A percentile compares a stretch with the other conserved stretches of the same genome.
These are phyloP conservation scores for Heliornis fulica DNA, from an alignment of 2,113 vertebrate genomes.

Conservation along the genomic window DNA sequence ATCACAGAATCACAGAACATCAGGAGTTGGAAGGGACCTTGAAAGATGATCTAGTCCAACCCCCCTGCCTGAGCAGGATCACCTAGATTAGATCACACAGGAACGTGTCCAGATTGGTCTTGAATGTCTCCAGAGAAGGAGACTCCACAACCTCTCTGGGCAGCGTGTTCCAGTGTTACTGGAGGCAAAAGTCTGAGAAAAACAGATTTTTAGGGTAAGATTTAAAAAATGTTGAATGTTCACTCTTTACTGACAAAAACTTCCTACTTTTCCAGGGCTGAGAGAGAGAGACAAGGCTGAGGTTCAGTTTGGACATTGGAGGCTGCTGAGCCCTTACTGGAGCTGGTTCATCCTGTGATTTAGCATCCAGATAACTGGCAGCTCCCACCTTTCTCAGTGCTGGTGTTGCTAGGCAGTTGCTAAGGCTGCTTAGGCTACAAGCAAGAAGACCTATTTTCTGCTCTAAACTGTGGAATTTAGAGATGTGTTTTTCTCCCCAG, in stretches of 20 bases:
- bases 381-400: not conserved
- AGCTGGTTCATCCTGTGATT: not conserved
- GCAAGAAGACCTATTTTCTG: not conserved
- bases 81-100: too few species aligned
- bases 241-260: not conserved
- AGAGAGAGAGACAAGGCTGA: not conserved
- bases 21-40: too few species aligned
- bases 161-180: too few species aligned
- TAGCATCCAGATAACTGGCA: not conserved
- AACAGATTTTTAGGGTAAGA: not conserved
- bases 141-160: too few species aligned
- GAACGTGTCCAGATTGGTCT: too few species aligned
- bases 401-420: conserved; percentile 50
- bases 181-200: not conserved
- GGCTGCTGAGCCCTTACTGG: not conserved
- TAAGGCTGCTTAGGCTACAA: conserved; percentile 15
- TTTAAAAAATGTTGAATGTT: not conserved
- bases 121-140: too few species aligned
- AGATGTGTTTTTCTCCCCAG: not conserved
- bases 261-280: not conserved
- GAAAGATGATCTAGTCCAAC: too few species aligned
- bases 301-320: not conserved
- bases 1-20: too few species aligned
- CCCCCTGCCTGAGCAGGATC: too few species aligned
- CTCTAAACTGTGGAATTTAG: not conserved